A percentile compares a stretch with the other conserved stretches of the same genome.
These are phyloP conservation scores for Mythimna vitellina DNA, from an alignment of 2,888 invertebrate species.

Conservation along the genomic window DNA sequence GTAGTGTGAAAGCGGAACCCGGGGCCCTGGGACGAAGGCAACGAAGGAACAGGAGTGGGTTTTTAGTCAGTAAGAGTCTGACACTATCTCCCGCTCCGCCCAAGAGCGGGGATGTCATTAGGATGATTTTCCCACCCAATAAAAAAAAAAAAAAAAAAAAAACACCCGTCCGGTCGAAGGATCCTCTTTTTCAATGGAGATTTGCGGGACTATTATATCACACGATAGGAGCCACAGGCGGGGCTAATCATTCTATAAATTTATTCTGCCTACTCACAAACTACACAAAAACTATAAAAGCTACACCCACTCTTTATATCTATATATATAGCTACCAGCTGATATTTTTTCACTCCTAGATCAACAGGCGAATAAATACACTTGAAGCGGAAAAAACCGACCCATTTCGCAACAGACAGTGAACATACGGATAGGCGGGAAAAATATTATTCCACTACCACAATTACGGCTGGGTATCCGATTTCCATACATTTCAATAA, in stretches of 20 bases:
- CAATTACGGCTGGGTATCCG: constrained; percentile 47
- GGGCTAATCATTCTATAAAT: neutral
- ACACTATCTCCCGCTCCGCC: no score
- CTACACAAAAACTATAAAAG: neutral
- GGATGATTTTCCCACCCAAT: no score
- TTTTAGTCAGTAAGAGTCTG: no score
- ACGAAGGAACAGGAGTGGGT: no score
- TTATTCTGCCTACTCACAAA: neutral
- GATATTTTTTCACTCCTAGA: constrained; percentile 32
- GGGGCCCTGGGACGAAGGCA: no score
- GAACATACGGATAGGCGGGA: constrained; percentile 25
- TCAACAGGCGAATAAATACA: constrained; percentile 50
- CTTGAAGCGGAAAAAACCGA: constrained; percentile 34
- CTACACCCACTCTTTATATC: neutral
- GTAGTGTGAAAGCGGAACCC: no score
- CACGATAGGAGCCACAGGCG: no score
- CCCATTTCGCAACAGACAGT: constrained; percentile 32
- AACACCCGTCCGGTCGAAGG: no score
- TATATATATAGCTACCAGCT: constrained; percentile 10
- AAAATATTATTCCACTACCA: constrained; percentile 56
- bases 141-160: no score
- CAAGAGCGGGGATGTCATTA: no score
- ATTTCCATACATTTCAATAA: constrained; percentile 65
- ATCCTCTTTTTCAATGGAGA: no score
- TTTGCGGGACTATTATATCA: no score